phyloP scores from a whole-genome alignment of 2,888 invertebrate genomes.

The Caenorhabditis sp. region DNA sequence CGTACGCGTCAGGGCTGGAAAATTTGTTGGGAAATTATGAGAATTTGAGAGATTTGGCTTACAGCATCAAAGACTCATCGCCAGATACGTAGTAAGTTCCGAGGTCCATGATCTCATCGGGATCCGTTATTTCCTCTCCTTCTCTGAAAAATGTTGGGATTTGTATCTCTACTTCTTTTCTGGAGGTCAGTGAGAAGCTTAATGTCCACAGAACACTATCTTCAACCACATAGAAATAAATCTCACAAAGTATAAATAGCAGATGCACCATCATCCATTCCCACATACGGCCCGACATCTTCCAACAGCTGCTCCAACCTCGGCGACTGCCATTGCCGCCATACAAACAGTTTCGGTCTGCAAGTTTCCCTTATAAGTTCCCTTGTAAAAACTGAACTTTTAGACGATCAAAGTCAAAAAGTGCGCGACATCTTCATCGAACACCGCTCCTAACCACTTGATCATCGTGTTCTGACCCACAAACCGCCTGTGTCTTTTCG shows the following conservation, averaged over 20 bases:
- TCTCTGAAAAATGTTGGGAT: too few species aligned
- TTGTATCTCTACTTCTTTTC: too few species aligned
- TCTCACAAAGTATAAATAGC: slow-evolving; percentile 60
- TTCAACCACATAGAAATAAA: slow-evolving; percentile 14
- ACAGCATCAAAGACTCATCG: slow-evolving; percentile 68
- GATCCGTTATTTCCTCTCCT: slow-evolving; percentile 70
- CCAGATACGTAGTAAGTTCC: slow-evolving; percentile 72
- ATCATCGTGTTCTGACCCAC: slow-evolving; percentile 44
- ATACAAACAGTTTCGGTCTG: slow-evolving; percentile 75
- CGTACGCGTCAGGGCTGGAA: slow-evolving; percentile 27
- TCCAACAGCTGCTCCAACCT: slow-evolving; percentile 69
- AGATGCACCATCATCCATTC: slow-evolving; percentile 66
- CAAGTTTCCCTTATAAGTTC: neutral
- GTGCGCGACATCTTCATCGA: neutral
- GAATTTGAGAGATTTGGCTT: neutral
- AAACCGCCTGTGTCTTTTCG: neutral
- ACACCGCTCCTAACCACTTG: slow-evolving; percentile 3
- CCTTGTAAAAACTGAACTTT: too few species aligned
- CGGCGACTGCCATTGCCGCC: slow-evolving; percentile 74
- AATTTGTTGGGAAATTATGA: neutral
- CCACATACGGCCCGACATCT: slow-evolving; percentile 73
- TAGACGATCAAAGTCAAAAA: neutral
- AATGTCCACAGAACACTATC: too few species aligned
- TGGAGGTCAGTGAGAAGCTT: too few species aligned
- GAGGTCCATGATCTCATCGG: slow-evolving; percentile 71